Evolutionary conservation across 2,113 vertebrate species (phyloP), one percentile per base, ranked within the genome.

Genomic region (Hoplias malabaricus): DNA sequence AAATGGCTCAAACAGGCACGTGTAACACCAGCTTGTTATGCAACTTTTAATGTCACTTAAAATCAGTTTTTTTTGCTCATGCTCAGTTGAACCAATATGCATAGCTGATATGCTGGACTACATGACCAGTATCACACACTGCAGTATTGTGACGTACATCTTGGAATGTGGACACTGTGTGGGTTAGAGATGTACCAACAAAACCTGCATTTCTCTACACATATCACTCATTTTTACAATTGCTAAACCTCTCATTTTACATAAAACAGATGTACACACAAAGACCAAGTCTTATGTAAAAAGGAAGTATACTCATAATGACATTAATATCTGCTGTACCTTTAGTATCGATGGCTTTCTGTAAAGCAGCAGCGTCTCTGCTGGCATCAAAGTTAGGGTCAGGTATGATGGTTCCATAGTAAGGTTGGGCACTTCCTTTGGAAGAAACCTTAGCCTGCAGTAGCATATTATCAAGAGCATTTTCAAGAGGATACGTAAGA

Each of bases 331-430:
- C 1, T 2, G 10, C 11, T 19, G 53, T 84, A 97, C 96, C 93
- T 92, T 94, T 94, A 34, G 86, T 88, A 11, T 90, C 86, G 29
- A 98, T 94, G 59, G 95, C 95, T 40, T 87, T 93, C 65, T 94
- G 87, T 66, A 99, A 86, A 67, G 91, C 86, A 3, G 53, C 66
- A 29, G 90, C 94, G 88, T 97, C 96, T 1, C 81, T 77, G 34
- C 91, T 92, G 23, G 93, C 93, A 62, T 88, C 89, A 48, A 97
- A 98, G 80, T 81, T 84, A 0, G 94, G 93, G 16, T 92, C 93
- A 7, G 93, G 75, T 0, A 14, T 0, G 29, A 93, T 84, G 6
- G 93, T 92, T 23, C 91, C 93, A 40, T 88, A 86, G 78, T 81
- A 92, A 0, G 89, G 73, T 1, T 84, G 88, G 0, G 25, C 83